Conservation (phyloP, 2,797 vertebrate genomes). For the Peromyscus attwateri region DNA sequence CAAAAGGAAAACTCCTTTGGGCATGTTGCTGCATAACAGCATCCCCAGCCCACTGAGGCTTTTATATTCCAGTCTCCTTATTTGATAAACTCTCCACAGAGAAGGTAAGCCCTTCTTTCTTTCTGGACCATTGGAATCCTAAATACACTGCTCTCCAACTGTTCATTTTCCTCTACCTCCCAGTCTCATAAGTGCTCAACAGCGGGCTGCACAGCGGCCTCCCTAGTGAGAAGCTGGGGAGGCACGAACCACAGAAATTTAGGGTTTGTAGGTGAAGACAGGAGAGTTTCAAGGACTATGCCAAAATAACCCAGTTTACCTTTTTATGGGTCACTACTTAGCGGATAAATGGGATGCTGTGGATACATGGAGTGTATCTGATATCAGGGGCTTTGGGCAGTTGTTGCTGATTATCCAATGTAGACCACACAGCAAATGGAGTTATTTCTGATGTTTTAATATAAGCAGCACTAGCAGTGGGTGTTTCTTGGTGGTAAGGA, state of each 20-base stretch:
- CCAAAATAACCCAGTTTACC: not conserved
- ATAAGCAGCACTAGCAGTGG: too few relatives aligned
- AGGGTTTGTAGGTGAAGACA: not conserved
- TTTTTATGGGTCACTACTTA: slow-evolving; percentile 1
- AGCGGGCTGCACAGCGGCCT: not conserved
- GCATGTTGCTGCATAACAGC: not conserved
- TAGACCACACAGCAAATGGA: not conserved
- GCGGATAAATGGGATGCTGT: not conserved
- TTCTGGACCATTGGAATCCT: not conserved
- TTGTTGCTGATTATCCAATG: not conserved
- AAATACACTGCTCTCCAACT: not conserved
- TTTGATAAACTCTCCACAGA: not conserved
- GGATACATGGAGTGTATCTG: not conserved
- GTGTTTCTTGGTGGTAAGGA: not conserved
- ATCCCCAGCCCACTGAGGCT: not conserved
- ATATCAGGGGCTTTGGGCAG: not conserved
- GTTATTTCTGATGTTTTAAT: not conserved
- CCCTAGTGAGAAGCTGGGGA: not conserved
- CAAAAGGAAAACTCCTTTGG: slow-evolving; percentile 17
- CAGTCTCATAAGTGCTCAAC: not conserved
- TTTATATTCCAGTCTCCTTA: not conserved
- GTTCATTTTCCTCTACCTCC: not conserved
- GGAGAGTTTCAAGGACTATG: not conserved
- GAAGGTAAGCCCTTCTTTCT: not conserved
- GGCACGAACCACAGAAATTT: not conserved